Conservation (phyloP, 2,888 invertebrate genomes). For the Dasypogon diadema region DNA sequence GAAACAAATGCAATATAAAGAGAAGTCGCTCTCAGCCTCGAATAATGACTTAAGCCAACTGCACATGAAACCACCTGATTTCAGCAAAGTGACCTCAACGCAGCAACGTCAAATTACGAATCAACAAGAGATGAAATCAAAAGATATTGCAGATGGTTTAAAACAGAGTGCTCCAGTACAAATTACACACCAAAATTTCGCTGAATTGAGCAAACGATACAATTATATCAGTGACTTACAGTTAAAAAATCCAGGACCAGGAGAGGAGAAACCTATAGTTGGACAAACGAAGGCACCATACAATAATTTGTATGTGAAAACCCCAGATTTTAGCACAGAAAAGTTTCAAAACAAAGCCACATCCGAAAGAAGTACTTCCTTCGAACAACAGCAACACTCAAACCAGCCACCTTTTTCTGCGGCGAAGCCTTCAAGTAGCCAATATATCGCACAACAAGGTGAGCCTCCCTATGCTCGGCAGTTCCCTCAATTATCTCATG, state of each 20-base stretch:
- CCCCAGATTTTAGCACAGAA: conserved; percentile 56
- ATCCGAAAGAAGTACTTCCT: background rate
- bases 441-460: background rate
- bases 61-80: conserved; percentile 58
- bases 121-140: conserved; percentile 28
- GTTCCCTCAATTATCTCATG: conserved; percentile 56
- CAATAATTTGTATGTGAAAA: conserved; percentile 56
- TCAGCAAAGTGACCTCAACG: conserved; percentile 51
- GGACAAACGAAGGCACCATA: conserved; percentile 31
- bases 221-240: conserved; percentile 59
- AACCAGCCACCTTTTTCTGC: background rate
- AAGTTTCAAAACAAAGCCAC: conserved; percentile 52
- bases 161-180: conserved; percentile 29
- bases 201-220: conserved; percentile 57
- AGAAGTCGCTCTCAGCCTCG: background rate
- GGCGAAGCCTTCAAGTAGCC: background rate
- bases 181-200: conserved; percentile 57
- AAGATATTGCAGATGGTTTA: conserved; percentile 51
- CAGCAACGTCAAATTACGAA: background rate
- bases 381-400: conserved; percentile 19
- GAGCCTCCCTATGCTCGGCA: conserved; percentile 32
- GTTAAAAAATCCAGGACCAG: conserved; percentile 56
- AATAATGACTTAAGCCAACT: conserved; percentile 54
- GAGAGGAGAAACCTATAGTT: background rate
- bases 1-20: conserved; percentile 48